These are phyloP conservation scores for Pseudomyrmex sp. DNA, from an alignment of 1,140 invertebrate species.

Conservation along the genomic window DNA sequence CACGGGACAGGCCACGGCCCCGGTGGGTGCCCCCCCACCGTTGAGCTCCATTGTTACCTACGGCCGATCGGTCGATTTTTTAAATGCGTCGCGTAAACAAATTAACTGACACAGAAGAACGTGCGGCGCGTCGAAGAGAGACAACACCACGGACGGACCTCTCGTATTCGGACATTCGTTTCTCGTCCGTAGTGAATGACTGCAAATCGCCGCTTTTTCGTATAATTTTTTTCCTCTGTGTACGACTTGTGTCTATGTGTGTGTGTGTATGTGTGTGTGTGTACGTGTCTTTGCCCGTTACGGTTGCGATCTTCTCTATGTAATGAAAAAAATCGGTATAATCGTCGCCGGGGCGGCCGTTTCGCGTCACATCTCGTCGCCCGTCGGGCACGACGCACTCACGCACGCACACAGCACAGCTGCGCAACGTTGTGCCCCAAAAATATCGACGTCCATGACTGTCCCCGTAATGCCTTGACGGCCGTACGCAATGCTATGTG, in stretches of 20 bases:
- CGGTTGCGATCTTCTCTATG: constrained; percentile 37
- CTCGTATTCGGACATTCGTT: not conserved
- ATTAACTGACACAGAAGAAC: not conserved
- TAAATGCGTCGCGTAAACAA: not conserved
- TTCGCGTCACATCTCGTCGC: constrained; percentile 72
- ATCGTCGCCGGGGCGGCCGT: constrained; percentile 57
- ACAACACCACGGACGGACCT: not conserved
- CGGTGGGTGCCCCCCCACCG: constrained; percentile 51
- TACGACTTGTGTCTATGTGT: not conserved
- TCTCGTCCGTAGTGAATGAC: not conserved
- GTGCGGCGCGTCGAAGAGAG: not conserved
- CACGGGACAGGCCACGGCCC: constrained; percentile 89
- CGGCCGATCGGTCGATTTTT: constrained; percentile 14
- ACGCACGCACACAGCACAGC: constrained; percentile 68
- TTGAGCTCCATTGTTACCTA: constrained; percentile 70
- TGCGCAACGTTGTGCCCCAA: constrained; percentile 79
- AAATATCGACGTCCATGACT: constrained; percentile 84
- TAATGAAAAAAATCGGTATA: constrained; percentile 56
- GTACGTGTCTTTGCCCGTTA: not conserved
- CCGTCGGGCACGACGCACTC: constrained; percentile 75
- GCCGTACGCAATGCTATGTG: constrained; percentile 31
- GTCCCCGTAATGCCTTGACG: constrained; percentile 66
- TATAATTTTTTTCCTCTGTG: not conserved
- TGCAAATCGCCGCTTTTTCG: not conserved
- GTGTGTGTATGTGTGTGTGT: constrained; percentile 13